These are phyloP conservation scores for Limnothrissa miodon DNA, from an alignment of 2,113 vertebrate species.

Conservation along the genomic window DNA sequence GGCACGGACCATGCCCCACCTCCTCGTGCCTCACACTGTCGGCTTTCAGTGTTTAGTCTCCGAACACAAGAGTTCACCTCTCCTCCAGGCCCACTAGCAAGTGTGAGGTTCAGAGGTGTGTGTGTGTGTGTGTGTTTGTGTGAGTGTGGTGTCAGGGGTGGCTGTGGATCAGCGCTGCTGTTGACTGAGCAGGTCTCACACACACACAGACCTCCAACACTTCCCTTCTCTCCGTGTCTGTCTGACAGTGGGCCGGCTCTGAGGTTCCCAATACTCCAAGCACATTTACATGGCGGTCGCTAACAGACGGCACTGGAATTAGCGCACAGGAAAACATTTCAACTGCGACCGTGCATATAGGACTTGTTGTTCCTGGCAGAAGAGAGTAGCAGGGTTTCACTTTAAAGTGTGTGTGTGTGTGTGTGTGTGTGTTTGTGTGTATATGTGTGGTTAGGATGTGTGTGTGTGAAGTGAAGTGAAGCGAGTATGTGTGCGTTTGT, in stretches of 20 bases:
- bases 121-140: conserved; percentile 1
- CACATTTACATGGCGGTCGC: not conserved
- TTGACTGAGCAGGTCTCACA: conserved; percentile 35
- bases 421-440: not conserved
- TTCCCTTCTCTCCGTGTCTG: not conserved
- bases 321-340: not conserved
- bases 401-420: not conserved
- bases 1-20: conserved; percentile 16
- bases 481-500: not conserved
- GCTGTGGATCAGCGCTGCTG: conserved; percentile 40
- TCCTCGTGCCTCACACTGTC: conserved; percentile 33
- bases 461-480: not conserved
- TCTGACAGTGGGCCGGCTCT: not conserved
- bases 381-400: not conserved
- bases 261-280: not conserved
- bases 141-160: not conserved
- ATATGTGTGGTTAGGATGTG: not conserved
- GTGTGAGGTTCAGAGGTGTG: conserved; percentile 25
- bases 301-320: conserved; percentile 10
- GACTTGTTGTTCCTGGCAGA: conserved; percentile 8
- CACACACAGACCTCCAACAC: conserved; percentile 27
- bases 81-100: conserved; percentile 40
- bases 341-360: not conserved
- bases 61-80: conserved; percentile 36
- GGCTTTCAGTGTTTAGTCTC: conserved; percentile 43